A percentile compares a stretch with the other conserved stretches of the same genome.
These are phyloP conservation scores for Dolichallabes microphthalmus DNA, from an alignment of 2,113 vertebrate species.

Conservation along the genomic window DNA sequence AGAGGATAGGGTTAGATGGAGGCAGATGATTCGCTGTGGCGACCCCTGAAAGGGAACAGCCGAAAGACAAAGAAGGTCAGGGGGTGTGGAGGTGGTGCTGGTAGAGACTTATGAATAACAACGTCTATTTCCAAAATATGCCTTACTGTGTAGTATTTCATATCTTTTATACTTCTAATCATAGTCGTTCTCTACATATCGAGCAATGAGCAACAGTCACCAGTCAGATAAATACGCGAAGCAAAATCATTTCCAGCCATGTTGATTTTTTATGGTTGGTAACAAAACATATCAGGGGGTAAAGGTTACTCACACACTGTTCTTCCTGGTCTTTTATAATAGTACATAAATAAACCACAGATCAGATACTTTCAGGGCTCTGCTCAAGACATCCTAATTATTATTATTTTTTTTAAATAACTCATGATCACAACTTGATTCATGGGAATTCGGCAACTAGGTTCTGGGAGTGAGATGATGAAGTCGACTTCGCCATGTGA, in stretches of 20 bases:
- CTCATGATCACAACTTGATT: background rate
- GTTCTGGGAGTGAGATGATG: background rate
- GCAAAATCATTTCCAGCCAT: background rate
- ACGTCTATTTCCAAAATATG: background rate
- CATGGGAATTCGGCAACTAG: background rate
- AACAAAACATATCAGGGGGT: background rate
- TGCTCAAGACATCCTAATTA: background rate
- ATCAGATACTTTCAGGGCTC: background rate
- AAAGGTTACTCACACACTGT: conserved; percentile 16
- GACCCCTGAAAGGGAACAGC: too few species aligned
- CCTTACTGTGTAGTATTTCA: background rate
- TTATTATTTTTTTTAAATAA: background rate
- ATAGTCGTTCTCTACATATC: background rate
- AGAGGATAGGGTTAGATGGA: too few species aligned
- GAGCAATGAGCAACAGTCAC: background rate
- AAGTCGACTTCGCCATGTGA: background rate
- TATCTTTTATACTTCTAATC: background rate
- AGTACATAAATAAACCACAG: background rate
- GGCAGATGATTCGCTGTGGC: too few species aligned
- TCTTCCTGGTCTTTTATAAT: background rate
- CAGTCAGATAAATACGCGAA: too few species aligned
- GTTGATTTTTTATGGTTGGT: conserved; percentile 22
- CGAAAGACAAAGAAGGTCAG: too few species aligned
- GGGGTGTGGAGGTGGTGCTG: background rate
- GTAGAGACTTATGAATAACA: background rate